Base-by-base conservation (phyloP, 2,113 vertebrate species). In the Xyrauchen texanus region DNA sequence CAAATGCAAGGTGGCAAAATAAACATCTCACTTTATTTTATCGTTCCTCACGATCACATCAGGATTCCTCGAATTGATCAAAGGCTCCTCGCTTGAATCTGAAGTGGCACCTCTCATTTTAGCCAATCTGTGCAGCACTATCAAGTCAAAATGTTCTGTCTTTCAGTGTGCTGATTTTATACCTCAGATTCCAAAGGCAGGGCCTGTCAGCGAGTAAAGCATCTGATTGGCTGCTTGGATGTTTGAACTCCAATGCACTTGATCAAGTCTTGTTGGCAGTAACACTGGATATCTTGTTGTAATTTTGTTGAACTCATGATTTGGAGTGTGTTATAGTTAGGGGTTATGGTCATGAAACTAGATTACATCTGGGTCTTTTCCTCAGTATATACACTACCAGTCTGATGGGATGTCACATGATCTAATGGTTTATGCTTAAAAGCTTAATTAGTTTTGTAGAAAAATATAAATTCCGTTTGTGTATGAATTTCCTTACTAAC, bases 11-110 rank as follows among this genome's bases (percentile, higher is more conserved):
- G 4, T 10, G 4, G 4, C 16, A 46, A 8, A 49, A 52, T 4
- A 16, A 6, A 63, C 13, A 83, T 34, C 90, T 91, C 44, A 92
- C 91, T 21, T 85, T 0, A 85, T 82, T 2, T 21, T 81, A n/a
- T n/a, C n/a, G 64, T 83, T 83, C n/a, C 86, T 89, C 12, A 83
- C 3, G 0, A 45, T 10, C 44, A 62, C 45, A 1, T 89, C 88
- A 2, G 76, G 67, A 4, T 82, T 55, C 67, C 70, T 82, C 70
- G 68, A 15, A n/a, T 67, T 60, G 68, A 87, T 85, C 3, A 78
- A 74, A 42, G 49, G 77, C 0, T 86, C 85, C 87, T 84, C 87
- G 84, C 21, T 83, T 4, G 11, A 16, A 16, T 34, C 21, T 55
- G 45, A 67, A 16, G 82, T 78, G 12, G 85, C 80, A 3, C 3